Conservation (phyloP, 2,797 vertebrate species). For the Lutjanus campechanus region DNA sequence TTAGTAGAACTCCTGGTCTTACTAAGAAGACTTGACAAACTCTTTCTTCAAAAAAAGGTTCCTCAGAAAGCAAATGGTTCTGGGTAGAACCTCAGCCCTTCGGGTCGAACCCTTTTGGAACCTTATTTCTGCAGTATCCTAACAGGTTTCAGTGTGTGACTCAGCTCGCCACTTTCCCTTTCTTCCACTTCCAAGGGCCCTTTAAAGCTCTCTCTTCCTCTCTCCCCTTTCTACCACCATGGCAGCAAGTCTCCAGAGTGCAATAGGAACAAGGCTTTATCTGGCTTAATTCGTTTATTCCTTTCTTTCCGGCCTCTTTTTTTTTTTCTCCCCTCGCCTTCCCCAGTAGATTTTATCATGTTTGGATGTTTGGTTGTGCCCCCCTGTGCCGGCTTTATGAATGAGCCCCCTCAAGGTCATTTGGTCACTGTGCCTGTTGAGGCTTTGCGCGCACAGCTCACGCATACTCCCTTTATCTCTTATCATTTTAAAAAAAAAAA, state of each 20-base stretch:
- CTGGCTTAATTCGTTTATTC: conserved; percentile 80
- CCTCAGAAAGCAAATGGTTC: too few species aligned
- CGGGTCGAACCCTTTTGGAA: too few species aligned
- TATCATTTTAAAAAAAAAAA: conserved; percentile 5
- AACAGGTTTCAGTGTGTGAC: conserved; percentile 36
- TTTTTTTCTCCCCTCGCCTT: background rate
- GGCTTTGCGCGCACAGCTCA: conserved; percentile 51
- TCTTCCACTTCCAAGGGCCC: conserved; percentile 31
- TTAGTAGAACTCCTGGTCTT: too few species aligned
- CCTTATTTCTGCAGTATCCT: background rate
- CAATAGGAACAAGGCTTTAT: conserved; percentile 77
- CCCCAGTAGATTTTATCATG: conserved; percentile 72
- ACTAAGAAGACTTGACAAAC: too few species aligned
- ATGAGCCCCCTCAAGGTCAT: conserved; percentile 75
- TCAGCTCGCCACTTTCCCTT: conserved; percentile 34
- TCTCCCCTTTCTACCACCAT: conserved; percentile 37
- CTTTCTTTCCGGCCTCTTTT: conserved; percentile 60
- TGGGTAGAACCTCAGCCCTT: too few species aligned
- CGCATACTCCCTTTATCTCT: conserved; percentile 70
- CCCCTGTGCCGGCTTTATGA: conserved; percentile 61
- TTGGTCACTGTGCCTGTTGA: conserved; percentile 59
- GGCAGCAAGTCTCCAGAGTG: conserved; percentile 70
- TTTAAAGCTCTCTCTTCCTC: conserved; percentile 38
- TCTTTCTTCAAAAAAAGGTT: too few species aligned
- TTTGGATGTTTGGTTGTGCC: conserved; percentile 59